Conservation (phyloP, 2,797 vertebrate genomes). For the Acanthornis magna region DNA sequence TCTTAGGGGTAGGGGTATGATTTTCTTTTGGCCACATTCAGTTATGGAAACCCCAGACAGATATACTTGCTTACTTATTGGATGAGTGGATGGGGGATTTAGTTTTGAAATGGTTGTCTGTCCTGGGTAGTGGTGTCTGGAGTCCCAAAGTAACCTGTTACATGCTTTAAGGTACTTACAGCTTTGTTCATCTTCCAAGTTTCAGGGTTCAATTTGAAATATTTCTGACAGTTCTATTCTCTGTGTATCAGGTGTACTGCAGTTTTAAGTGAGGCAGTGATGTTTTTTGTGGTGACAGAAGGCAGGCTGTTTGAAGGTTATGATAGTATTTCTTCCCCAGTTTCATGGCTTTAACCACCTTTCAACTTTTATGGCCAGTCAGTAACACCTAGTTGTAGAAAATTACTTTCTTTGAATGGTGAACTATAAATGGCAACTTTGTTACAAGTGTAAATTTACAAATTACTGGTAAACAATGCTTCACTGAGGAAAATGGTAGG, state of each 20-base stretch:
- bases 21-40: not conserved
- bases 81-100: not conserved
- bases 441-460: slow-evolving; percentile 28
- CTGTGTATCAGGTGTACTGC: not conserved
- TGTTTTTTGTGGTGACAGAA: not conserved
- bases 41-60: not conserved
- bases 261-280: not conserved
- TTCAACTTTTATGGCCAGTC: slow-evolving; percentile 26
- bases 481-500: not conserved
- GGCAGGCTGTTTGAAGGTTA: not conserved
- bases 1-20: not conserved
- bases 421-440: not conserved
- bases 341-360: not conserved
- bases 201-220: not conserved
- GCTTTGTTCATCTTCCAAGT: not conserved
- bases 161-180: not conserved
- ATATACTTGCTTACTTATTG: not conserved
- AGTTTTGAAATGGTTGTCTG: not conserved
- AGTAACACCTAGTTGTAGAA: slow-evolving; percentile 25
- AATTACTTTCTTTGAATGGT: slow-evolving; percentile 11
- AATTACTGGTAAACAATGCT: not conserved
- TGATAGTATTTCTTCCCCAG: not conserved
- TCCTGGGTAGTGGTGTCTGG: not conserved
- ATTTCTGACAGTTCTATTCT: not conserved
- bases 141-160: not conserved